These are phyloP conservation scores for Platalea minor DNA, from an alignment of 2,797 vertebrate genomes.

Conservation along the genomic window DNA sequence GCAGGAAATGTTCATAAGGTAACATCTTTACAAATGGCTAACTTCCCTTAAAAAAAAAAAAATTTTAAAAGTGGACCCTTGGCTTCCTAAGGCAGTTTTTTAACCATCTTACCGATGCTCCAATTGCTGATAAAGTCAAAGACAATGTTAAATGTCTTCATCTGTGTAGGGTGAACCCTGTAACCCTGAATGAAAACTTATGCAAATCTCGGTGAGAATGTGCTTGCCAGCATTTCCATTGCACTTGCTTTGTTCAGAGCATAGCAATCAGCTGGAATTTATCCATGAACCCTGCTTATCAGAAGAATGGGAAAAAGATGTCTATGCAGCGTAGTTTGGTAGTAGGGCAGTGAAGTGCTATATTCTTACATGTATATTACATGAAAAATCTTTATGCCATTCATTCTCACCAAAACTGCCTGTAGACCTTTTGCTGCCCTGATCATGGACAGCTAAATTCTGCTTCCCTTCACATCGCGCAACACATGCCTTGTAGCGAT, in stretches of 20 bases:
- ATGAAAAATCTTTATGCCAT: neutral
- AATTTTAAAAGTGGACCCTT: neutral
- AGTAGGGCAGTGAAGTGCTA: neutral
- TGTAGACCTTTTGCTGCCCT: neutral
- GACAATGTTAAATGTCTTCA: constrained; percentile 3
- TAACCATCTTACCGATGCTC: neutral
- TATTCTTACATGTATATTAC: accelerated
- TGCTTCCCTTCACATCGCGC: neutral
- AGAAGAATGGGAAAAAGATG: constrained; percentile 5
- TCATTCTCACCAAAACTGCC: neutral
- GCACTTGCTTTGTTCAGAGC: neutral
- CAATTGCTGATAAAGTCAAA: neutral
- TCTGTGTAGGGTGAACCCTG: neutral
- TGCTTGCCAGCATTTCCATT: neutral
- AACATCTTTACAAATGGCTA: neutral
- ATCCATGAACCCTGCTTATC: neutral
- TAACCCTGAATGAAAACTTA: constrained; percentile 6
- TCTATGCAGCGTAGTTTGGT: neutral
- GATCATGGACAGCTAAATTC: neutral
- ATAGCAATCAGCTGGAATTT: neutral
- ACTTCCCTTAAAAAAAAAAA: neutral
- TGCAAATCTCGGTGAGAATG: neutral
- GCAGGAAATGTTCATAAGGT: neutral
- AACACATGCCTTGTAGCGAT: neutral
- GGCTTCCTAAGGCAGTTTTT: neutral